Evolutionary conservation across 2,113 vertebrate species (phyloP).

Genomic region (Hippocampus comes): DNA sequence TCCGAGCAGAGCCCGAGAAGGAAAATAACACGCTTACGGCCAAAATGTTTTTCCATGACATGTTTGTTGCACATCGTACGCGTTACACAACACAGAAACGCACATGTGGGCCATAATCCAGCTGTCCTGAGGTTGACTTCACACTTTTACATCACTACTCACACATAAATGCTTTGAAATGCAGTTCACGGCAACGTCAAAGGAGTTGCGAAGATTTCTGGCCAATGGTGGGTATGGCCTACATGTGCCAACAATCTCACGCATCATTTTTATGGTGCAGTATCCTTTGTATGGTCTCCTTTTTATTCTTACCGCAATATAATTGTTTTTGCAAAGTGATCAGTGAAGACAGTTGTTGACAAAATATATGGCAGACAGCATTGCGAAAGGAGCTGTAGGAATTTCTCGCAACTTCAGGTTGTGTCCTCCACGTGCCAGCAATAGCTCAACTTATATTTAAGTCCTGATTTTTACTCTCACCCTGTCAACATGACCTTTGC

Average conservation of each 20-base stretch:
- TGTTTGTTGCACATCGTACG: background rate
- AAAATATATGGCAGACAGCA: background rate
- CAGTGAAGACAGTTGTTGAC: background rate
- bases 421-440: background rate
- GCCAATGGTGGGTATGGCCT: background rate
- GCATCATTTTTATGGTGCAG: background rate
- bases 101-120: background rate
- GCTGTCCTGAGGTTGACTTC: background rate
- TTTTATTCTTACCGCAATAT: too few relatives aligned
- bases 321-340: background rate
- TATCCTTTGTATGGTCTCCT: background rate
- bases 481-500: background rate
- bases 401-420: background rate
- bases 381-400: background rate
- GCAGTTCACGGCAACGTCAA: background rate
- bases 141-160: background rate
- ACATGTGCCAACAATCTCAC: background rate
- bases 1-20: slow-evolving; percentile 40
- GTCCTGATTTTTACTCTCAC: background rate
- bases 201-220: background rate
- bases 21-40: slow-evolving; percentile 54
- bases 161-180: background rate
- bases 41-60: slow-evolving; percentile 28
- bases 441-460: too few relatives aligned
- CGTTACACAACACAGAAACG: background rate